Base-by-base conservation (phyloP, 2,797 vertebrate species). In the Epinephelus coioides region DNA sequence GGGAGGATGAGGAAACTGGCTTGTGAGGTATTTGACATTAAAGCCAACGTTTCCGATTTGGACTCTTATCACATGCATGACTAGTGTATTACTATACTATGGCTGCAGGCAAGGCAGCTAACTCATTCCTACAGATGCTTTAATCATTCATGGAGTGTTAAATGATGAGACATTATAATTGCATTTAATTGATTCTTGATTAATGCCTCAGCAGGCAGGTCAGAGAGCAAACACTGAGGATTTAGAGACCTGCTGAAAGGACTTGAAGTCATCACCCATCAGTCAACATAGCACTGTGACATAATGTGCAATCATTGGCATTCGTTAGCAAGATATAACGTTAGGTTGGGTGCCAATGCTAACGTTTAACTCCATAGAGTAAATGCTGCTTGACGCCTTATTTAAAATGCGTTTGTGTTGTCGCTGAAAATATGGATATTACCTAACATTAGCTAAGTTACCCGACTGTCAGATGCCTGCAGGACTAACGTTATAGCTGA, bases 391-490 rank as follows among this genome's bases (percentile, higher is more conserved):
- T 40, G 9, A 12, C 3, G 1, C 40, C 40, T 43, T 43, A 43
- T 43, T 43, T 43, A 12, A 43, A 3, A 43, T 43, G 11, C 40
- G 40, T 43, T 43, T 43, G 9, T 43, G 40, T 43, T 43, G 40
- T 43, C 40, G 11, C 40, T 43, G 40, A 43, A 43, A 43, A 43
- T 15, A 10, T 34, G 21, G 51, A 61, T 10, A 27, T 25, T 23
- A 38, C 6, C 5, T 18, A 19, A 18, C 21, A 27, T 57, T 17
- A 50, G 44, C 13, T n/a, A 11, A 46, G 9, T 54, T 40, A 54
- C n/a, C 43, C 18, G 71, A 0, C 34, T 61, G 59, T 50, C 61
- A 71, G 61, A 76, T 69, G 70, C 79, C 81, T 78, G 82, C 66
- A 67, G 30, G 61, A 72, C 43, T 49, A 75, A 44, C 38, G 13